Conservation (phyloP, 2,797 vertebrate genomes). For the Helostoma temminkii region DNA sequence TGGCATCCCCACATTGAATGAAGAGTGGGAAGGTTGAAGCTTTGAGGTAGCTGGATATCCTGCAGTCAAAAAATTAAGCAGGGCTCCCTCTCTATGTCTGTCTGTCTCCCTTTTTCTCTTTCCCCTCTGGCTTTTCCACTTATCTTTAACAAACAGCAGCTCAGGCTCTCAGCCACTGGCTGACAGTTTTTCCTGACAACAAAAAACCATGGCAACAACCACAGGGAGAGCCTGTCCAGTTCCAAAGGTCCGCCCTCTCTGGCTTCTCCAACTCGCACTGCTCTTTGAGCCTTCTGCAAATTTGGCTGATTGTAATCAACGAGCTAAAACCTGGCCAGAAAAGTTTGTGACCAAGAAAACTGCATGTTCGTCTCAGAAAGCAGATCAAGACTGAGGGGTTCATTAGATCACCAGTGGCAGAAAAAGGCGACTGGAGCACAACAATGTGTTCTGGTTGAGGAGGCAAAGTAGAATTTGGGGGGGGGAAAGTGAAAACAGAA, state of each 20-base stretch:
- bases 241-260: slow-evolving; percentile 69
- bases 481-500: slow-evolving; percentile 23
- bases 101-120: slow-evolving; percentile 52
- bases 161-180: slow-evolving; percentile 78
- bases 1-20: slow-evolving; percentile 56
- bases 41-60: slow-evolving; percentile 68
- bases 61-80: slow-evolving; percentile 61
- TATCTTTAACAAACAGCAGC: slow-evolving; percentile 85
- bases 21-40: slow-evolving; percentile 41
- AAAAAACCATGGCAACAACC: slow-evolving; percentile 78
- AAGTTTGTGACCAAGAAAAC: slow-evolving; percentile 10
- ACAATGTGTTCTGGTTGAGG: slow-evolving; percentile 19
- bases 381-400: slow-evolving; percentile 6
- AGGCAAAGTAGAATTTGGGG: slow-evolving; percentile 29
- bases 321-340: slow-evolving; percentile 28
- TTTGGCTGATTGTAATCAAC: slow-evolving; percentile 56
- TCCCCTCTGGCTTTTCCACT: slow-evolving; percentile 78
- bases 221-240: slow-evolving; percentile 64
- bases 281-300: slow-evolving; percentile 38
- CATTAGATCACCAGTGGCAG: slow-evolving; percentile 44
- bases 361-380: slow-evolving; percentile 12
- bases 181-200: slow-evolving; percentile 79
- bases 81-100: slow-evolving; percentile 57
- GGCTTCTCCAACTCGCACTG: slow-evolving; percentile 33
- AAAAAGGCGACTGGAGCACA: not conserved